A percentile compares a stretch with the other conserved stretches of the same genome.
These are phyloP conservation scores for Drosophila nasuta DNA, from an alignment of 1,140 invertebrate genomes.

Conservation along the genomic window DNA sequence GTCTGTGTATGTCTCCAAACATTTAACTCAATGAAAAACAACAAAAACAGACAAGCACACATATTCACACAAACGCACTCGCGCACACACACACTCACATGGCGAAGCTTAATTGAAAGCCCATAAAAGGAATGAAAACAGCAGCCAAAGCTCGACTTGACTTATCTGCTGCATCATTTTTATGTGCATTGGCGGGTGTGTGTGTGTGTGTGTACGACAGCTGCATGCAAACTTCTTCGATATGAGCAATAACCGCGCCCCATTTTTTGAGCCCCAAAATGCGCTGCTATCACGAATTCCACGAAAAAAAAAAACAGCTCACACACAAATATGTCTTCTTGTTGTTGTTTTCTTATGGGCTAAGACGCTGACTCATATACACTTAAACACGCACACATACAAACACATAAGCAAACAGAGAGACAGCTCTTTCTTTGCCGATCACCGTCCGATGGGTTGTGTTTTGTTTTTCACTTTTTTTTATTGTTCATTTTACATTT, in stretches of 20 bases:
- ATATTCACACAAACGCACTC: background rate
- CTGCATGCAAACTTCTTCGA: conserved; percentile 25
- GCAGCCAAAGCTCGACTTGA: conserved; percentile 43
- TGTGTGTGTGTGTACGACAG: conserved; percentile 18
- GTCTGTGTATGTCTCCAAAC: conserved; percentile 28
- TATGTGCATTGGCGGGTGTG: conserved; percentile 4
- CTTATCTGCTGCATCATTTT: background rate
- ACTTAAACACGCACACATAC: conserved; percentile 8
- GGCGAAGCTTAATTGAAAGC: conserved; percentile 45
- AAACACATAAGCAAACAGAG: conserved; percentile 1
- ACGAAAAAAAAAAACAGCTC: conserved; percentile 16
- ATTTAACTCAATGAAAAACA: conserved; percentile 39
- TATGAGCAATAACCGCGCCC: conserved; percentile 39
- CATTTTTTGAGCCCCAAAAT: conserved; percentile 26
- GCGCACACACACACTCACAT: conserved; percentile 8
- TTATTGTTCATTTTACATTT: background rate
- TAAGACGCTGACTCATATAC: conserved; percentile 48
- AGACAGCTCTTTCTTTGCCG: background rate
- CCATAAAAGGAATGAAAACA: conserved; percentile 54
- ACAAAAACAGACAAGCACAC: conserved; percentile 13
- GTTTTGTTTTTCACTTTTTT: background rate
- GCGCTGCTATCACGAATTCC: conserved; percentile 45
- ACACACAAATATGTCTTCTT: conserved; percentile 35
- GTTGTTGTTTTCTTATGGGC: conserved; percentile 31
- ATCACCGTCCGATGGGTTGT: background rate